Evolutionary conservation across 2,113 vertebrate species (phyloP).

Genomic region (Lethenteron camtschaticum): DNA sequence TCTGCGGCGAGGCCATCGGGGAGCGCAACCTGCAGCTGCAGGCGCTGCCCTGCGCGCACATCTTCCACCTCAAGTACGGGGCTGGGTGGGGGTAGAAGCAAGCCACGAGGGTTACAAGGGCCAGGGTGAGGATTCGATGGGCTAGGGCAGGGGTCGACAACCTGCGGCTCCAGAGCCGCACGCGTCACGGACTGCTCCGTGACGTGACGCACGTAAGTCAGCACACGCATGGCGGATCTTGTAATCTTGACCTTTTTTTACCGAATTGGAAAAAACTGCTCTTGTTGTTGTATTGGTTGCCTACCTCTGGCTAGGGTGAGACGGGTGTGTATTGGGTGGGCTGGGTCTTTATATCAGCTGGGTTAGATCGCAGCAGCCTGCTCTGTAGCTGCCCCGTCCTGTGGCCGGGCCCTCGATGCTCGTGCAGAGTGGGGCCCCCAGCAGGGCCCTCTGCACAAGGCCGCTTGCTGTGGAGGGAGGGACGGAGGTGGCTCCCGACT

Average conservation of each 20-base stretch:
- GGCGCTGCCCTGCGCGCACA: slow-evolving; percentile 82
- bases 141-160: not conserved
- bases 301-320: no score
- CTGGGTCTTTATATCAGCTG: not conserved
- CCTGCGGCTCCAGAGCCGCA: not conserved
- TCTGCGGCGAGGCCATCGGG: slow-evolving; percentile 92
- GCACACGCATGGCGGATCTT: not conserved
- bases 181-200: not conserved
- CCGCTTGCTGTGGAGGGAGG: not conserved
- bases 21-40: slow-evolving; percentile 86
- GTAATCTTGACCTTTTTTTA: not conserved
- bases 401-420: no score
- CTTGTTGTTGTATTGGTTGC: not conserved
- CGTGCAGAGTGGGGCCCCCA: no score
- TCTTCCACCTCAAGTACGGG: slow-evolving; percentile 78
- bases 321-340: no score
- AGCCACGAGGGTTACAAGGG: not conserved
- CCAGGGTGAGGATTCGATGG: not conserved
- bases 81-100: not conserved
- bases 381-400: not conserved
- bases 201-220: not conserved
- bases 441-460: not conserved
- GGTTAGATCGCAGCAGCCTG: not conserved
- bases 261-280: not conserved
- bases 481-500: not conserved